Evolutionary conservation across 2,888 invertebrate species (phyloP).

Genomic region (Tineola bisselliella): DNA sequence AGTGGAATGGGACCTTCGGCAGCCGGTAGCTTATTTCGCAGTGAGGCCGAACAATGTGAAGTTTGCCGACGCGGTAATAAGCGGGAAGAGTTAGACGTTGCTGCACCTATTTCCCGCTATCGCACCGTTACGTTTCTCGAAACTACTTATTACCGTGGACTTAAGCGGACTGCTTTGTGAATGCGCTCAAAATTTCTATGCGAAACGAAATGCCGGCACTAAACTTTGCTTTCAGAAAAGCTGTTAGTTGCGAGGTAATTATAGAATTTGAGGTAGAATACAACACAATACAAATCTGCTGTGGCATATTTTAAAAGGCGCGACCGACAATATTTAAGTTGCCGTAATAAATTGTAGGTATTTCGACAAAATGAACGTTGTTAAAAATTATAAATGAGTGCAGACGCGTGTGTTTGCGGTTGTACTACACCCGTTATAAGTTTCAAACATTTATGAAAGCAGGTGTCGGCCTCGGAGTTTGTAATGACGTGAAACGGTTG

Average conservation of each 20-base stretch:
- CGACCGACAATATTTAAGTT: not conserved
- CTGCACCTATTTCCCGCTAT: not conserved
- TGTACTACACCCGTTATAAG: not conserved
- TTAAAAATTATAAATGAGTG: conserved; percentile 4
- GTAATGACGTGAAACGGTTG: not conserved
- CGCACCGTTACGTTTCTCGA: conserved; percentile 2
- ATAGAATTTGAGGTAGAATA: not conserved
- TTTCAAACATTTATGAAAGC: conserved; percentile 3
- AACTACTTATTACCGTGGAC: conserved; percentile 5
- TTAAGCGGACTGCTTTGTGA: conserved; percentile 10
- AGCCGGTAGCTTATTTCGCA: not conserved
- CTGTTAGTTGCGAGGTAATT: not conserved
- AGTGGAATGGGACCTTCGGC: not conserved
- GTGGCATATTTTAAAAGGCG: not conserved
- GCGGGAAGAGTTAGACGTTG: conserved; percentile 17
- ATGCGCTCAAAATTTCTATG: conserved; percentile 6
- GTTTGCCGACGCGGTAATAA: conserved; percentile 25
- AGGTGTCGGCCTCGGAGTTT: not conserved
- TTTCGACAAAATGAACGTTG: conserved; percentile 3
- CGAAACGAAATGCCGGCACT: not conserved
- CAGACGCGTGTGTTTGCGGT: not conserved
- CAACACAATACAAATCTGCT: not conserved
- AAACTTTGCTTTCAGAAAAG: conserved; percentile 12
- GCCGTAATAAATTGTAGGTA: not conserved
- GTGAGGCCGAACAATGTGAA: conserved; percentile 23